These are phyloP conservation scores for Chionis minor DNA, from an alignment of 2,113 vertebrate species.

Conservation along the genomic window DNA sequence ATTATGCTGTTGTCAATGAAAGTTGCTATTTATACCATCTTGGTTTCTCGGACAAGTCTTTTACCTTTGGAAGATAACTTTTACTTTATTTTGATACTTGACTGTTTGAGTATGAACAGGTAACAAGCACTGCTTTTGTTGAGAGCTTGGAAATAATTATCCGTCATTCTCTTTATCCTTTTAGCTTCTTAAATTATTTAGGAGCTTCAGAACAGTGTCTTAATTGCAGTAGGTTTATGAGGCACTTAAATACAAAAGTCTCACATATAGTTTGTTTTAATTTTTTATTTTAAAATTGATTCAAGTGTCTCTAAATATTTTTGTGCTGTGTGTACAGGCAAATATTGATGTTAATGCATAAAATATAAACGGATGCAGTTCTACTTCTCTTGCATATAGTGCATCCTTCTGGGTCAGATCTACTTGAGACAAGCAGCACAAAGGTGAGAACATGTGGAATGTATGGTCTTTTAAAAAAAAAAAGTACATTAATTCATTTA, in stretches of 20 bases:
- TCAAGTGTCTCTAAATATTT: constrained; percentile 20
- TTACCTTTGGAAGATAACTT: neutral
- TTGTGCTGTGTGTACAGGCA: constrained; percentile 24
- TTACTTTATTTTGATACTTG: neutral
- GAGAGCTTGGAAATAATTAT: neutral
- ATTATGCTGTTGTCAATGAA: neutral
- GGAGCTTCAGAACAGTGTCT: neutral
- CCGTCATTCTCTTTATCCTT: neutral
- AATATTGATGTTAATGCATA: constrained; percentile 10
- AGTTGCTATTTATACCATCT: neutral
- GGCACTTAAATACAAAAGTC: constrained; percentile 30
- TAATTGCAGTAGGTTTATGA: neutral
- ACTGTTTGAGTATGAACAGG: neutral
- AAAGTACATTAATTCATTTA: neutral
- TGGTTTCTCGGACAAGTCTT: neutral
- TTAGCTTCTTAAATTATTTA: neutral
- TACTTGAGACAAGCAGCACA: neutral
- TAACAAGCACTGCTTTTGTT: neutral
- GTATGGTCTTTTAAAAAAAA: neutral
- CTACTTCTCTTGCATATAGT: neutral
- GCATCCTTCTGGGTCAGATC: neutral
- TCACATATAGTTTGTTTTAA: neutral
- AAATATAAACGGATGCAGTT: neutral
- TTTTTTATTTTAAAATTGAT: constrained; percentile 61
- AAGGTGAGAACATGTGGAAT: neutral